Evolutionary conservation across 23 tunicate species (phyloP), one percentile per base, ranked within the genome.

Genomic region (Diplosoma virens): DNA sequence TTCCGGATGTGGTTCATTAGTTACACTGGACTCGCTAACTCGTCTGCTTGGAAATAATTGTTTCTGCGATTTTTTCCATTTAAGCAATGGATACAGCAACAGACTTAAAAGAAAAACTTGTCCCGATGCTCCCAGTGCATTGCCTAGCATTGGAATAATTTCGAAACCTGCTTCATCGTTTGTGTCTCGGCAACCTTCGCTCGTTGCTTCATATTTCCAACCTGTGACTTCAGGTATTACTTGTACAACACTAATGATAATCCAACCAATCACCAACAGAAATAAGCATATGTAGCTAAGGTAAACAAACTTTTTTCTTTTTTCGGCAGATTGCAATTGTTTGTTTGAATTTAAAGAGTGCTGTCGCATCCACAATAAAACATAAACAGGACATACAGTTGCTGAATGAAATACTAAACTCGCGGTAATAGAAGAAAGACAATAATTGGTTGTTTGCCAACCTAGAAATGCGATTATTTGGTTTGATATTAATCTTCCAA

Each of bases 291-390:
- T 71, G 72, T 73, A 77, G 59, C 96, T 78, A 25, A 82, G 18
- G 18, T 23, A 32, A 16, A 35, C 30, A n/a, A n/a, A n/a, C 5
- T 78, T 24, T 30, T 34, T 33, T 25, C 37, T 55, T 41, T 64
- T 82, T 28, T 66, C 35, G 0, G 77, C 3, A 31, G 85, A 54
- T 32, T 50, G 37, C 58, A 89, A 59, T 25, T 69, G 73, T 6
- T 66, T 63, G 58, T 78, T 60, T n/a, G 84, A 37, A 75, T 82
- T 82, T 36, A 89, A 82, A 4, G 60, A 58, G 69, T 80, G 79
- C 41, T 89, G 96, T 0, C 88, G 76, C 5, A 56, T 33, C 96
- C 96, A 89, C 24, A 89, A 59, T 45, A 89, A 89, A 24, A 78
- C 30, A 46, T 89, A 89, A 4, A 83, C 84, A 2, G 96, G 61